Evolutionary conservation across 2,113 vertebrate genomes (phyloP).

Genomic region (Trematocara nigrifrons): DNA sequence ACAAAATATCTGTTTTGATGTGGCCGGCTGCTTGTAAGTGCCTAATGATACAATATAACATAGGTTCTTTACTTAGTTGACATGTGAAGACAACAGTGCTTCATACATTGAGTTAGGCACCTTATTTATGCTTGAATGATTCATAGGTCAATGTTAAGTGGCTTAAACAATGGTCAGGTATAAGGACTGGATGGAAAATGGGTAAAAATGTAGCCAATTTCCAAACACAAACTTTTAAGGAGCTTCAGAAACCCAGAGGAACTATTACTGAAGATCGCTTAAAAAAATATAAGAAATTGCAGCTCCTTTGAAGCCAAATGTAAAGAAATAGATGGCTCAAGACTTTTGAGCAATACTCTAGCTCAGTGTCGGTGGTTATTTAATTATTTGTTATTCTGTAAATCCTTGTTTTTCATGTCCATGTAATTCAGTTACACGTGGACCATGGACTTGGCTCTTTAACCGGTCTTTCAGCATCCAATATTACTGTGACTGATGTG

Average conservation of each 20-base stretch:
- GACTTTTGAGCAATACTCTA: background rate
- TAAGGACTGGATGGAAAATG: background rate
- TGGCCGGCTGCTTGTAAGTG: background rate
- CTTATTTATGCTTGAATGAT: background rate
- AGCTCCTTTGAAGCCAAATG: background rate
- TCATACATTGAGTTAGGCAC: background rate
- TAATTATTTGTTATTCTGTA: background rate
- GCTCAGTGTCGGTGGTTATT: background rate
- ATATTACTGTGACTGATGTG: background rate
- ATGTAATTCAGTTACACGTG: background rate
- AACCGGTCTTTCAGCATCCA: background rate
- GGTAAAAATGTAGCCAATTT: background rate
- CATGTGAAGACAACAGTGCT: background rate
- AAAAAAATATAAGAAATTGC: background rate
- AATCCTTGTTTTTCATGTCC: background rate
- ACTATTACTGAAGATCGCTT: background rate
- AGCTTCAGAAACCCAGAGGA: background rate
- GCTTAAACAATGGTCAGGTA: background rate
- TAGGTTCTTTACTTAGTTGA: background rate
- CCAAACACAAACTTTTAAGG: background rate
- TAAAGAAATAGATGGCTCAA: background rate
- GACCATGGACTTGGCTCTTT: background rate
- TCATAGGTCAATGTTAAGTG: background rate
- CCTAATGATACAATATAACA: background rate
- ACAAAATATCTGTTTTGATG: background rate